Evolutionary conservation across 1,140 invertebrate genomes (phyloP).

Genomic region (Gryon sp.): DNA sequence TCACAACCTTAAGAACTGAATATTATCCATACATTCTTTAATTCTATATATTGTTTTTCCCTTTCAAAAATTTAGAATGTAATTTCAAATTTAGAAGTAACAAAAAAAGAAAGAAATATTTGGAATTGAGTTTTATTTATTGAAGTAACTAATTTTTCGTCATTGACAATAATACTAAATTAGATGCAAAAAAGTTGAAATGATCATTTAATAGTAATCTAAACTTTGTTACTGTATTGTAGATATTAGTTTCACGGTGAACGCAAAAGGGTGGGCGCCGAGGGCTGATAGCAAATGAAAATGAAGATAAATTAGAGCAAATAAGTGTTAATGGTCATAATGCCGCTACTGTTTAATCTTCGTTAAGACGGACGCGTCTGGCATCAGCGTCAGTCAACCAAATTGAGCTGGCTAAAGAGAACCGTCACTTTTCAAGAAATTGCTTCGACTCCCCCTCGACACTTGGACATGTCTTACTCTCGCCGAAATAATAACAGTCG

Average conservation of each 20-base stretch:
- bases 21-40: no score
- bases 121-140: no score
- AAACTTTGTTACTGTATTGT: slow-evolving; percentile 20
- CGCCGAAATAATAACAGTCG: slow-evolving; percentile 61
- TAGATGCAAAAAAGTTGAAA: background rate
- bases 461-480: slow-evolving; percentile 41
- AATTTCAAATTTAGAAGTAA: no score
- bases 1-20: no score
- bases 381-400: slow-evolving; percentile 62
- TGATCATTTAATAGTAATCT: background rate
- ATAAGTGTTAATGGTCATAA: slow-evolving; percentile 71
- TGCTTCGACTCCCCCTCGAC: slow-evolving; percentile 57
- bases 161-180: no score
- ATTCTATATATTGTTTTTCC: no score
- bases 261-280: slow-evolving; percentile 24
- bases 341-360: slow-evolving; percentile 70
- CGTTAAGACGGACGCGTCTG: slow-evolving; percentile 68
- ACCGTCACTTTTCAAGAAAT: slow-evolving; percentile 67
- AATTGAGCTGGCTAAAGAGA: slow-evolving; percentile 64
- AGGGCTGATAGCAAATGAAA: slow-evolving; percentile 59
- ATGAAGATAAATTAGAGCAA: slow-evolving; percentile 71
- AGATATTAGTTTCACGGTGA: slow-evolving; percentile 45
- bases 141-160: no score
- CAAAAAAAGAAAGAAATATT: no score
- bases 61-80: no score